Conservation (phyloP, 2,888 invertebrate species). For the Orthosia gracilis region DNA sequence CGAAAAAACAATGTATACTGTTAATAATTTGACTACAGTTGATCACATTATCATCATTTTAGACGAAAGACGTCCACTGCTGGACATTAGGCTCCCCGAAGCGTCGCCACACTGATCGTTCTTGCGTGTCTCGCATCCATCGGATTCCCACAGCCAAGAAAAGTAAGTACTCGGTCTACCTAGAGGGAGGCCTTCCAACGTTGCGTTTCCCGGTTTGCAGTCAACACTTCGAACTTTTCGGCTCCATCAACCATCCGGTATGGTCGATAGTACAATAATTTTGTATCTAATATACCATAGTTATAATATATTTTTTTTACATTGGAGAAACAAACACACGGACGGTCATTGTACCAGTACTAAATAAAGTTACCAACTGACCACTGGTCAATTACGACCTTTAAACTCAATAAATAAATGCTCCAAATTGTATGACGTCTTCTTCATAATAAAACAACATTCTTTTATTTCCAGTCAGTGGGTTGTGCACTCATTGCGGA, state of each 20-base stretch:
- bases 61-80: too few species aligned
- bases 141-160: too few species aligned
- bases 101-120: too few species aligned
- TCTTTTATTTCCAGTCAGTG: slow-evolving; percentile 47
- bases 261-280: neutral
- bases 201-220: too few species aligned
- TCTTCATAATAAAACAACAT: slow-evolving; percentile 34
- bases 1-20: neutral
- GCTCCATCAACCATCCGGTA: too few species aligned
- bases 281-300: neutral
- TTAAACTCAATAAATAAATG: slow-evolving; percentile 19
- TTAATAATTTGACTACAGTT: neutral
- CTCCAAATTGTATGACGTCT: neutral
- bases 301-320: neutral
- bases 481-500: slow-evolving; percentile 34
- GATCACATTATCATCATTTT: too few species aligned
- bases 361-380: neutral
- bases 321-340: neutral
- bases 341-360: neutral
- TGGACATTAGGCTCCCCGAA: too few species aligned
- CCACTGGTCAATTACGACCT: neutral
- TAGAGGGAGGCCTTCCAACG: too few species aligned
- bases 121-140: too few species aligned
- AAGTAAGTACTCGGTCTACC: too few species aligned
- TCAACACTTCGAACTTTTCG: too few species aligned